Percentiles rank a stretch among this genome's conserved stretches.
These are phyloP conservation scores for Drosophila nigricruria DNA, from an alignment of 2,888 invertebrate species.

Conservation along the genomic window DNA sequence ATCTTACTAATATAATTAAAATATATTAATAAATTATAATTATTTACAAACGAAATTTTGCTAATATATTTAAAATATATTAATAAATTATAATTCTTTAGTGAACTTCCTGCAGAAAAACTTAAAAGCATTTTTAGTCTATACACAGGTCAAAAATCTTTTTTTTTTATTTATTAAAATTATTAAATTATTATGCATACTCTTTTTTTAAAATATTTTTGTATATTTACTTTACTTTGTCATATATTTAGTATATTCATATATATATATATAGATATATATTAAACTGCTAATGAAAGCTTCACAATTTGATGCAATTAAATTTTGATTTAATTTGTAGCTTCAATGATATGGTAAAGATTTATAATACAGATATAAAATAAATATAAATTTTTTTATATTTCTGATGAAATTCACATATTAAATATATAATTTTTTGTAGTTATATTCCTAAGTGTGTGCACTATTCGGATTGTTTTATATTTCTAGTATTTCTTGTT, in stretches of 20 bases:
- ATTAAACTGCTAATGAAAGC: constrained; percentile 3
- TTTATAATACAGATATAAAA: not conserved
- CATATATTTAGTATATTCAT: not conserved
- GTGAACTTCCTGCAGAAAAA: not conserved
- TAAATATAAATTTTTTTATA: not conserved
- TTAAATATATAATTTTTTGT: not conserved
- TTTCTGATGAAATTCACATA: not conserved
- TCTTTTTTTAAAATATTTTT: not conserved
- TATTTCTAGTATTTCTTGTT: constrained; percentile 51
- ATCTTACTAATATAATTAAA: not conserved
- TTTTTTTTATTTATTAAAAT: not conserved
- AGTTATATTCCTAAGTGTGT: too few species aligned
- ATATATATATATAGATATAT: not conserved
- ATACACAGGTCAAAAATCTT: not conserved
- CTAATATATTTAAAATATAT: not conserved
- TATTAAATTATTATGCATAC: not conserved
- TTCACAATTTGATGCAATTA: constrained; percentile 1
- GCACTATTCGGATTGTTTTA: constrained; percentile 14
- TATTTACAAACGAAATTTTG: not conserved
- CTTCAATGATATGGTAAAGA: not conserved
- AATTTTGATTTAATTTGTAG: not conserved
- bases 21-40: not conserved
- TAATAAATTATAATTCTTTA: too few species aligned
- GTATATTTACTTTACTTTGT: not conserved
- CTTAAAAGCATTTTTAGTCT: not conserved